These are phyloP conservation scores for Hirtodrosophila trivittata DNA, from an alignment of 2,888 invertebrate species.

Conservation along the genomic window DNA sequence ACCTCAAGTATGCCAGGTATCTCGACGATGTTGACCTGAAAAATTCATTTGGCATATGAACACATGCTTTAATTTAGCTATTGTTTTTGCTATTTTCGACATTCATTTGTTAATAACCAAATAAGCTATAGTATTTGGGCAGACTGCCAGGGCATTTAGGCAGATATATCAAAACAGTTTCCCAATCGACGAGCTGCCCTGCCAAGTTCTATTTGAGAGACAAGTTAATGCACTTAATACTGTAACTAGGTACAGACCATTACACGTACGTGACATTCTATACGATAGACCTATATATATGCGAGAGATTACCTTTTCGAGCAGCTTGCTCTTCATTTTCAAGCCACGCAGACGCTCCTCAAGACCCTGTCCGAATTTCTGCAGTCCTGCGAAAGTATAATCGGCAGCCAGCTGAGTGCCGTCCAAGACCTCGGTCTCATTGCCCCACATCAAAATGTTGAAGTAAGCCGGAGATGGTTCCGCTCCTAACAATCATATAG, in stretches of 20 bases:
- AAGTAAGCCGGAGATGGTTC: conserved; percentile 97
- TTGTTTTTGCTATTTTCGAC: conserved; percentile 53
- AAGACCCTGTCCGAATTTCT: conserved; percentile 97
- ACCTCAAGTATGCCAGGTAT: conserved; percentile 98
- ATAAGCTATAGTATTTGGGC: conserved; percentile 65
- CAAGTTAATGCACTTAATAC: conserved; percentile 67
- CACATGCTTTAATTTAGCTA: conserved; percentile 53
- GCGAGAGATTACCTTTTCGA: conserved; percentile 89
- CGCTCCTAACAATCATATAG: conserved; percentile 87
- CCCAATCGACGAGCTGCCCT: conserved; percentile 63
- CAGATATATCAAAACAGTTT: conserved; percentile 54
- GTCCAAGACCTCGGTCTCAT: conserved; percentile 92
- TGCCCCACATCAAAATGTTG: conserved; percentile 95
- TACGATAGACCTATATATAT: conserved; percentile 1
- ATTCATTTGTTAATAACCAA: conserved; percentile 70
- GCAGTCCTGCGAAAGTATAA: conserved; percentile 96
- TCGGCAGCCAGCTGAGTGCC: conserved; percentile 97
- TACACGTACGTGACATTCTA: conserved; percentile 3
- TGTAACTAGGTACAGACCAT: conserved; percentile 24
- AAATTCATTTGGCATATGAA: conserved; percentile 36
- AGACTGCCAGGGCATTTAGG: conserved; percentile 54
- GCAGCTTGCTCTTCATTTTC: conserved; percentile 91
- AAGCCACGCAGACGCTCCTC: conserved; percentile 94
- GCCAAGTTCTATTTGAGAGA: conserved; percentile 63
- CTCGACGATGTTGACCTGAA: conserved; percentile 96